Evolutionary conservation across 2,888 invertebrate genomes (phyloP).

Genomic region (Isoperla grammatica): DNA sequence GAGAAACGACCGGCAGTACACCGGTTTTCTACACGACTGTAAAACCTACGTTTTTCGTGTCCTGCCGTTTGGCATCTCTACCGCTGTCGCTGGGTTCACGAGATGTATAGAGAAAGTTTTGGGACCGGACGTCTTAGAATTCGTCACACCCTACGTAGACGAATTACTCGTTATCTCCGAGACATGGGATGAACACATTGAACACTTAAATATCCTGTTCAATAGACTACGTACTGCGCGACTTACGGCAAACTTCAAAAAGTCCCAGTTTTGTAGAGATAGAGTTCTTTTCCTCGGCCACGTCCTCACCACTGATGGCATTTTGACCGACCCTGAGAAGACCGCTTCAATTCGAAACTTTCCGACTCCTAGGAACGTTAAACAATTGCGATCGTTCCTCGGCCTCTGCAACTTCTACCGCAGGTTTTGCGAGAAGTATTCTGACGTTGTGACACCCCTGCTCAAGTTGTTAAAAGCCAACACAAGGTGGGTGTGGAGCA

Average conservation of each 20-base stretch:
- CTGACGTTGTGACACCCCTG: too few relatives aligned
- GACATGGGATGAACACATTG: neutral
- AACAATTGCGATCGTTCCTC: neutral
- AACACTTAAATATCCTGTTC: neutral
- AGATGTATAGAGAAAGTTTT: neutral
- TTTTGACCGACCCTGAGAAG: neutral
- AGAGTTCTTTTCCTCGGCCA: conserved; percentile 4
- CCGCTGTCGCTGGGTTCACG: neutral
- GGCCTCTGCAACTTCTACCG: neutral
- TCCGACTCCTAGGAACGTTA: too few relatives aligned
- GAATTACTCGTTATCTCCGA: neutral
- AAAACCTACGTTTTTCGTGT: conserved; percentile 24
- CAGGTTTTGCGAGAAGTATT: too few relatives aligned
- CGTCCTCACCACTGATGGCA: neutral
- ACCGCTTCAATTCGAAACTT: neutral
- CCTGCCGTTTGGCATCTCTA: conserved; percentile 26
- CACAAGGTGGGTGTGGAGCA: too few relatives aligned
- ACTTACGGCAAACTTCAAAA: conserved; percentile 2
- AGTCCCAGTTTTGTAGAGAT: neutral
- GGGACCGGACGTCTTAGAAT: neutral
- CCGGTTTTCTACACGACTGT: conserved; percentile 26
- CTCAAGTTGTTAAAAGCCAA: too few relatives aligned
- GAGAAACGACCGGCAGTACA: conserved; percentile 23
- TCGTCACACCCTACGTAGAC: neutral
- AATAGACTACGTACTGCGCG: neutral